Percentiles rank a stretch among this genome's conserved stretches.
Conservation (phyloP, 2,888 invertebrate genomes). For the Erebia palarica region DNA sequence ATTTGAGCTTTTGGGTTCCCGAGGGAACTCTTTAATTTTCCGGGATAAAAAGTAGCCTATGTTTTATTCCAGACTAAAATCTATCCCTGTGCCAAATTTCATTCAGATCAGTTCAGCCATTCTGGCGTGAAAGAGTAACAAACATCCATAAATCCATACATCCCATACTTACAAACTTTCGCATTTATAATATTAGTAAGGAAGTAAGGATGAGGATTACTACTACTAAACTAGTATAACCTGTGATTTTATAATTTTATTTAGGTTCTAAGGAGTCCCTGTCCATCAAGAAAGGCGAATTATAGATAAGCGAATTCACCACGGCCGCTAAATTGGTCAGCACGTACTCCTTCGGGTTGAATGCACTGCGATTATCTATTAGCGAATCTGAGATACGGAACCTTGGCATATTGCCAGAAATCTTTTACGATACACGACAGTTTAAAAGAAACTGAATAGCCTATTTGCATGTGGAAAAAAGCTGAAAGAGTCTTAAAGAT, state of each 20-base stretch:
- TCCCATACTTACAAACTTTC: no score
- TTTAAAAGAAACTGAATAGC: not conserved
- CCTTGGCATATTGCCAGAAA: conserved; percentile 50
- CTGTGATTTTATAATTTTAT: not conserved
- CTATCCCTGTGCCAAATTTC: no score
- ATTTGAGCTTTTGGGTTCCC: no score
- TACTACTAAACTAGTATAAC: no score
- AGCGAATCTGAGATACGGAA: conserved; percentile 58
- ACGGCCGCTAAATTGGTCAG: conserved; percentile 15
- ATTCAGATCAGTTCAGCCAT: no score
- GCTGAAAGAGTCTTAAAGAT: not conserved
- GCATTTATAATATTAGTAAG: no score
- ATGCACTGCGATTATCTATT: conserved; percentile 59
- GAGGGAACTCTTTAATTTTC: no score
- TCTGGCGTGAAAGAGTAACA: no score
- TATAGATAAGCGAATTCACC: conserved; percentile 11
- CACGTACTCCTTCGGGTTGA: conserved; percentile 33
- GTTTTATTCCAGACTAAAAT: no score
- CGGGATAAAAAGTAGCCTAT: no score
- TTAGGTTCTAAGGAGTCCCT: not conserved
- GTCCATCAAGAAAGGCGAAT: not conserved
- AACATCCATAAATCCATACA: no score
- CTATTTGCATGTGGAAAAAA: conserved; percentile 10
- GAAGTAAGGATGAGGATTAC: no score
- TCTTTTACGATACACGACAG: conserved; percentile 21